Evolutionary conservation across 2,888 invertebrate genomes (phyloP), one percentile per base, ranked within the genome.

Genomic region (Ormyrus rosae): DNA sequence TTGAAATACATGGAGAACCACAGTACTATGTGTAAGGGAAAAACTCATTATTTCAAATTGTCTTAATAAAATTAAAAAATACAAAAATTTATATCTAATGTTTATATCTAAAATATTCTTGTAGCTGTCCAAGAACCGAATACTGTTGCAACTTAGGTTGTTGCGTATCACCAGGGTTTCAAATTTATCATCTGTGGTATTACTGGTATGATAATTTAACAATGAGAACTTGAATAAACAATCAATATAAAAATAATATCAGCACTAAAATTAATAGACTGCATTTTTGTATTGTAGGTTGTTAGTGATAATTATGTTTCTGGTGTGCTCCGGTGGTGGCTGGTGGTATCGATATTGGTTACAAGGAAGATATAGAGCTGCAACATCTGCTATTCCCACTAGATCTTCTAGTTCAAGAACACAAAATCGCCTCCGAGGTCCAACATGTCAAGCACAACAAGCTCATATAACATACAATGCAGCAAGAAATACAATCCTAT

Each of bases 141-240:
- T 92, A 92, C 85, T 93, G 93, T 86, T 93, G 93, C 85, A 91
- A 91, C 80, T 91, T 91, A 83, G 92, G 92, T 82, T 93, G 93
- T 85, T 93, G 93, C 85, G 91, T 92, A 70, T 92, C 92, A 64
- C 91, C 92, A 71, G 91, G 91, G 70, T 90, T 92, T 84, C 92
- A 92, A 84, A 92, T 93, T 84, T 92, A 92, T 86, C 92, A 92
- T 85, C 88, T 92, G 68, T 93, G 93, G 93, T 93, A 93, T 86
- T 93, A 92, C 85, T 93, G 93, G 93, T 92, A 86, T 84, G 90
- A 86, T 63, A 64, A 61, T 78, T 64, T 63, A 58, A 19, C n/a
- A 60, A 56, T 60, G 3, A 71, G 69, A 73, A 65, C 13, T 48
- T 13, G 34, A 67, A 5, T 50, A 67, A 51, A n/a, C n/a, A 13